phyloP scores from a whole-genome alignment of 2,797 vertebrate species.

The Craterocephalus amniculus region DNA sequence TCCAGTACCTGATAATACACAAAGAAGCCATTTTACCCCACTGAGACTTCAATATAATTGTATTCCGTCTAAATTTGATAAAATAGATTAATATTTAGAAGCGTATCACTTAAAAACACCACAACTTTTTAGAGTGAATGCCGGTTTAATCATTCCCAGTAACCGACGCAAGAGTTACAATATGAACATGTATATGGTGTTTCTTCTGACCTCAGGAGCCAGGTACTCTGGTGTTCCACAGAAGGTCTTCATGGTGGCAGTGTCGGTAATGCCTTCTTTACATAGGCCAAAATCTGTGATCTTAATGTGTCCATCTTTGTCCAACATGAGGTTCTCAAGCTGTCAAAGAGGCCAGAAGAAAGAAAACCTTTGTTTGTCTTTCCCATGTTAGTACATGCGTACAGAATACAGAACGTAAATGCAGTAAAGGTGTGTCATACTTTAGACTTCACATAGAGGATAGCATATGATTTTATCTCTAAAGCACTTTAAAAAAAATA shows the following conservation, averaged over 20 bases:
- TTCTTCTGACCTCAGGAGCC: constrained; percentile 81
- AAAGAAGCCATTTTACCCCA: rapidly evolving
- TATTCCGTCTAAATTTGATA: neutral
- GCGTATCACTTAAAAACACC: neutral
- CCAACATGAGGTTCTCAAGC: constrained; percentile 88
- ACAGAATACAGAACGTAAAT: too few species aligned
- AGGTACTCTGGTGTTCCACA: constrained; percentile 86
- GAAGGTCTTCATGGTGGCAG: constrained; percentile 87
- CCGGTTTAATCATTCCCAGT: neutral
- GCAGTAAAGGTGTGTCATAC: neutral
- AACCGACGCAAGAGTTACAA: neutral
- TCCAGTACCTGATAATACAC: constrained; percentile 86
- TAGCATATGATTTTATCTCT: too few species aligned
- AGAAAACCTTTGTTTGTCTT: neutral
- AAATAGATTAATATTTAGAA: neutral
- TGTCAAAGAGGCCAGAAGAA: constrained; percentile 15
- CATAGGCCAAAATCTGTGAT: constrained; percentile 86
- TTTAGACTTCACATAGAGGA: too few species aligned
- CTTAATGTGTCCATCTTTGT: constrained; percentile 87
- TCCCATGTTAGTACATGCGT: neutral
- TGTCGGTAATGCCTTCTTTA: constrained; percentile 86
- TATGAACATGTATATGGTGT: neutral
- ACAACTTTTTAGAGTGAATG: neutral
- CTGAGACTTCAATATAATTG: neutral
- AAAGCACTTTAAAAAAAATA: too few species aligned